Evolutionary conservation across 2,888 invertebrate species (phyloP).

Genomic region (Nomada hirtipes): DNA sequence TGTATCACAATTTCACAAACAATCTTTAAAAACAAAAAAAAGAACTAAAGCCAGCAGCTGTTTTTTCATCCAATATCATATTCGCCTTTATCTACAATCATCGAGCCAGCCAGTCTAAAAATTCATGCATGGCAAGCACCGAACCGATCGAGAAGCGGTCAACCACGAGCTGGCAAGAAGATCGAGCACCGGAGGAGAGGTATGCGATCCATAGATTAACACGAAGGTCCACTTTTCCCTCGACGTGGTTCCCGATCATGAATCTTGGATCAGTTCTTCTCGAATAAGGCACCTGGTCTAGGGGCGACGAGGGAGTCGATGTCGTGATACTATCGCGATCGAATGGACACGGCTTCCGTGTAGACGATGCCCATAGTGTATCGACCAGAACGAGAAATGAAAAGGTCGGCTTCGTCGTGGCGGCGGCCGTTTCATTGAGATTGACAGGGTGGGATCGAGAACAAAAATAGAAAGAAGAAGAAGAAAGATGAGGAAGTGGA

Average conservation of each 20-base stretch:
- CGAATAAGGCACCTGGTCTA: constrained; percentile 1
- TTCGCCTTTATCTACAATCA: constrained; percentile 1
- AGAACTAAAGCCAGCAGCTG: not conserved
- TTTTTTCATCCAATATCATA: not conserved
- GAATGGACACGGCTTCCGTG: constrained; percentile 54
- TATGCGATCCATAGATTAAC: constrained; percentile 65
- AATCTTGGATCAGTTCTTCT: constrained; percentile 55
- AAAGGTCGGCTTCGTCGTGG: too few species aligned
- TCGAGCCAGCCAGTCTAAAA: not conserved
- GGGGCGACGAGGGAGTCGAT: constrained; percentile 24
- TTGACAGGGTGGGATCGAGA: constrained; percentile 36
- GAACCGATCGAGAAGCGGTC: constrained; percentile 7
- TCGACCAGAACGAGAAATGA: constrained; percentile 64
- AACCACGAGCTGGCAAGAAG: constrained; percentile 18
- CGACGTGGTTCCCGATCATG: constrained; percentile 56
- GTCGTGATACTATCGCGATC: constrained; percentile 66
- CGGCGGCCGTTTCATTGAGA: constrained; percentile 2
- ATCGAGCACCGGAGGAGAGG: constrained; percentile 26
- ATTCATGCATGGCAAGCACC: constrained; percentile 15
- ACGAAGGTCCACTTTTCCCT: constrained; percentile 40
- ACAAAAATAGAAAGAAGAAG: not conserved
- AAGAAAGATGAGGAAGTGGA: constrained; percentile 17
- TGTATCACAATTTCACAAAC: too few species aligned
- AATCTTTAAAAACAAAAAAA: not conserved
- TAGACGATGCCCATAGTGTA: constrained; percentile 53